Evolutionary conservation across 1,140 invertebrate genomes (phyloP).

Genomic region (Heliothis virescens): DNA sequence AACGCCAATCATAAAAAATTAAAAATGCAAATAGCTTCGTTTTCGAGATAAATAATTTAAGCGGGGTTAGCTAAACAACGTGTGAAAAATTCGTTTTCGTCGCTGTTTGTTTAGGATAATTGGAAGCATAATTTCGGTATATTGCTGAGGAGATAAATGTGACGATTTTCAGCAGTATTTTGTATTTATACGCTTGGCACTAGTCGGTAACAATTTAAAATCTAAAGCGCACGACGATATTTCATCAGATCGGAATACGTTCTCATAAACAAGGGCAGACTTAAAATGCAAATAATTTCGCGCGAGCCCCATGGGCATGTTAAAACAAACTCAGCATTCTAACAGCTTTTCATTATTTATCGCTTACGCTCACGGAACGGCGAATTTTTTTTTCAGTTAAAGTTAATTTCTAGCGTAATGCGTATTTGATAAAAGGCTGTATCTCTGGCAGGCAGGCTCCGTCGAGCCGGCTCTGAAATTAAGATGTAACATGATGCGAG

Average conservation of each 20-base stretch:
- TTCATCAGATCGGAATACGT: slow-evolving; percentile 64
- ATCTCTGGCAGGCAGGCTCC: slow-evolving; percentile 82
- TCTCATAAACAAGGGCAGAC: slow-evolving; percentile 69
- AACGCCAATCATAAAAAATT: slow-evolving; percentile 81
- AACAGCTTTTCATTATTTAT: slow-evolving; percentile 78
- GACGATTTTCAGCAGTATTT: slow-evolving; percentile 43
- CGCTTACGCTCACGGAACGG: slow-evolving; percentile 71
- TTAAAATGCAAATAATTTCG: slow-evolving; percentile 76
- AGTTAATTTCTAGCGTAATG: slow-evolving; percentile 84
- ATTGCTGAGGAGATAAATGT: slow-evolving; percentile 42
- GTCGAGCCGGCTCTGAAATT: slow-evolving; percentile 85
- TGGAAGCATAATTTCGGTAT: slow-evolving; percentile 39
- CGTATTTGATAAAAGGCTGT: slow-evolving; percentile 85
- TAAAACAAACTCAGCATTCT: slow-evolving; percentile 75
- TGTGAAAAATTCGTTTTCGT: slow-evolving; percentile 37
- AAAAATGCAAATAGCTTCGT: slow-evolving; percentile 58
- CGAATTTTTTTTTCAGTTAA: slow-evolving; percentile 72
- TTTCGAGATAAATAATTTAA: slow-evolving; percentile 49
- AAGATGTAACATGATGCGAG: slow-evolving; percentile 88
- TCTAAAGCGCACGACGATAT: slow-evolving; percentile 58
- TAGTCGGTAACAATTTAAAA: slow-evolving; percentile 50
- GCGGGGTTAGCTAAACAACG: slow-evolving; percentile 44
- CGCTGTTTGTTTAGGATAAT: slow-evolving; percentile 42
- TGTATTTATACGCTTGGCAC: slow-evolving; percentile 47
- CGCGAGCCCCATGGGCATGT: slow-evolving; percentile 73